Evolutionary conservation across 2,888 invertebrate genomes (phyloP).

Genomic region (Asteroscopus sphinx): DNA sequence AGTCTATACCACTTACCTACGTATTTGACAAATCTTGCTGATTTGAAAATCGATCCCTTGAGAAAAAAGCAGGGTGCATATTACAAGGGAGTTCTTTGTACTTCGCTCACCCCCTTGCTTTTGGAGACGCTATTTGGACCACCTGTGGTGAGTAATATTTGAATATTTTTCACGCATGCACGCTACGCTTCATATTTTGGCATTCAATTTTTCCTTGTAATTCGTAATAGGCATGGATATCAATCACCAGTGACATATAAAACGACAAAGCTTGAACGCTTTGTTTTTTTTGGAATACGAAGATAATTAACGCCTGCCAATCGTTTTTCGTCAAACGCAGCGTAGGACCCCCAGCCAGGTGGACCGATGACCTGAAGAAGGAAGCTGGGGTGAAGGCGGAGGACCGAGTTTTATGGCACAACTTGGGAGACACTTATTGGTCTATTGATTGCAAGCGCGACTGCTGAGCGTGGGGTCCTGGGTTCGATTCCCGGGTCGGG

Average conservation of each 20-base stretch:
- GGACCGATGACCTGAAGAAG: too few species aligned
- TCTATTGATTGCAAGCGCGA: too few species aligned
- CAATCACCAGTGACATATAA: conserved; percentile 11
- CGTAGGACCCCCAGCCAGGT: too few species aligned
- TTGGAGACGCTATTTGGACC: conserved; percentile 45
- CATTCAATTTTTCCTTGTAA: conserved; percentile 29
- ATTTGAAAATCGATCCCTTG: conserved; percentile 41
- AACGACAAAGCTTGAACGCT: not conserved
- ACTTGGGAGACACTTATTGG: too few species aligned
- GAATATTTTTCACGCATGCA: conserved; percentile 46
- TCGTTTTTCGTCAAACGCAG: too few species aligned
- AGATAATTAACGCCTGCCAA: too few species aligned
- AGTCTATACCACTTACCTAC: not conserved
- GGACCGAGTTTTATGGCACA: too few species aligned
- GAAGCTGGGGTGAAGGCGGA: too few species aligned
- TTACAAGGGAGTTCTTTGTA: conserved; percentile 28
- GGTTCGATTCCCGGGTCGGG: too few species aligned
- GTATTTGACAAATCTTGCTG: conserved; percentile 36
- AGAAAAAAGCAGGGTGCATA: conserved; percentile 44
- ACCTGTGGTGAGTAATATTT: conserved; percentile 39
- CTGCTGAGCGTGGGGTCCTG: too few species aligned
- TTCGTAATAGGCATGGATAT: conserved; percentile 10
- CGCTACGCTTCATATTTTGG: conserved; percentile 19
- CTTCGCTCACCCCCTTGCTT: conserved; percentile 26
- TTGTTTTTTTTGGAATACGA: too few species aligned